These are phyloP conservation scores for Spizella passerina DNA, from an alignment of 2,797 vertebrate species.

Conservation along the genomic window DNA sequence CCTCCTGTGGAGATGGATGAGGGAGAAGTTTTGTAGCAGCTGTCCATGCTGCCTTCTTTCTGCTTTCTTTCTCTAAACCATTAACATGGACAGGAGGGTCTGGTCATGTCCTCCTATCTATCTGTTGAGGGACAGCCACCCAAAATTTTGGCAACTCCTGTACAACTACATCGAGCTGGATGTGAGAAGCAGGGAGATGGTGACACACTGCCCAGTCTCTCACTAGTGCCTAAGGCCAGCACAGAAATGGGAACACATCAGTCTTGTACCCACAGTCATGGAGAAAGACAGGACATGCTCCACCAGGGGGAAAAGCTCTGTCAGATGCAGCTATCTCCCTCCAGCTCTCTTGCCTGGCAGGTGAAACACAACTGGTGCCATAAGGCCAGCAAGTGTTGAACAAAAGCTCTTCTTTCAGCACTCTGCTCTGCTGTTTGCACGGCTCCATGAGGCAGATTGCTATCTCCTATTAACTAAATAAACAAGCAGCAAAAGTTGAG, in stretches of 20 bases:
- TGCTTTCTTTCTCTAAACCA: neutral
- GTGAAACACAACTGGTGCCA: neutral
- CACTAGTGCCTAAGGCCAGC: neutral
- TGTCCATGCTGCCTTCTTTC: neutral
- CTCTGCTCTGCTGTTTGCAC: neutral
- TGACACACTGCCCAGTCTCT: neutral
- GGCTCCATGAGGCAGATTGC: conserved; percentile 16
- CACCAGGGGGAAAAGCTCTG: neutral
- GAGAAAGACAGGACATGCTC: neutral
- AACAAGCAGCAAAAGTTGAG: conserved; percentile 57
- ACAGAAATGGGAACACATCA: neutral
- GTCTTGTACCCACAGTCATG: neutral
- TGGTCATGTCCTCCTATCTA: neutral
- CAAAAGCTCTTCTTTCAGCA: neutral
- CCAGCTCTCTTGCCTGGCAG: neutral
- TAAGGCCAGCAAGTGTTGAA: neutral
- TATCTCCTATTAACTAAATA: conserved; percentile 51
- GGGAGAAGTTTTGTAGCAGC: neutral
- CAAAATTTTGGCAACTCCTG: neutral
- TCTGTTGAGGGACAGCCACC: neutral
- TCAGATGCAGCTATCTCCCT: neutral
- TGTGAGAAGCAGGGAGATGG: neutral
- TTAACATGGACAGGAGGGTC: neutral
- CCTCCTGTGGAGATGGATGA: neutral
- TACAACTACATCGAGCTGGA: rapidly evolving